Percentiles rank a stretch among this genome's conserved stretches.
Evolutionary conservation across 2,113 vertebrate species (phyloP).

Genomic region (Gambusia affinis): DNA sequence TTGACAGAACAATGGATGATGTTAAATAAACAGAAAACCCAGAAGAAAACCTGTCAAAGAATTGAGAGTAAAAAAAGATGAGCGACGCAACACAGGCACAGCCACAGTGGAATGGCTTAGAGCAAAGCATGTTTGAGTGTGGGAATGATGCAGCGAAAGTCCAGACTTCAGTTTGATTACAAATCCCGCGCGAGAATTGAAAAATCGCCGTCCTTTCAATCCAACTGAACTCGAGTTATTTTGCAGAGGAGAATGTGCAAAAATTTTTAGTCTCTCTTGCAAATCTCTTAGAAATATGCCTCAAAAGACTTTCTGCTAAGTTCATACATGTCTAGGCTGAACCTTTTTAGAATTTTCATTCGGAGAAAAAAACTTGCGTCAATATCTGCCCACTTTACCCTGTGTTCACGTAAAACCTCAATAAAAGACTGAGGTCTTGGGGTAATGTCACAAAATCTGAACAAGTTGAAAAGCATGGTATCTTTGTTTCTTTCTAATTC

Average conservation of each 20-base stretch:
- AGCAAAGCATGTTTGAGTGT: neutral
- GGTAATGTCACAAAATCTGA: neutral
- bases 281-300: neutral
- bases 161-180: too few relatives aligned
- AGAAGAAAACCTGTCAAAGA: too few relatives aligned
- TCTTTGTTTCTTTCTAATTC: neutral
- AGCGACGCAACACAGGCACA: too few relatives aligned
- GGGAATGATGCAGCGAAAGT: too few relatives aligned
- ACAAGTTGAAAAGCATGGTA: neutral
- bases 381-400: neutral
- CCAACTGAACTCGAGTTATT: neutral
- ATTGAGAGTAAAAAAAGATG: too few relatives aligned
- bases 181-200: too few relatives aligned
- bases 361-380: neutral
- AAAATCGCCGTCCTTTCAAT: neutral
- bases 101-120: neutral
- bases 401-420: neutral
- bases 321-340: neutral
- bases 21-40: too few relatives aligned
- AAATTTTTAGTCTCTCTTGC: neutral
- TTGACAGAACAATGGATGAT: too few relatives aligned
- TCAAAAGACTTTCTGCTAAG: too few relatives aligned
- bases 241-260: too few relatives aligned
- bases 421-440: neutral
- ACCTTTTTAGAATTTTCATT: neutral